Evolutionary conservation across 2,888 invertebrate genomes (phyloP).

Genomic region (Hydrotaea cyrtoneurina): DNA sequence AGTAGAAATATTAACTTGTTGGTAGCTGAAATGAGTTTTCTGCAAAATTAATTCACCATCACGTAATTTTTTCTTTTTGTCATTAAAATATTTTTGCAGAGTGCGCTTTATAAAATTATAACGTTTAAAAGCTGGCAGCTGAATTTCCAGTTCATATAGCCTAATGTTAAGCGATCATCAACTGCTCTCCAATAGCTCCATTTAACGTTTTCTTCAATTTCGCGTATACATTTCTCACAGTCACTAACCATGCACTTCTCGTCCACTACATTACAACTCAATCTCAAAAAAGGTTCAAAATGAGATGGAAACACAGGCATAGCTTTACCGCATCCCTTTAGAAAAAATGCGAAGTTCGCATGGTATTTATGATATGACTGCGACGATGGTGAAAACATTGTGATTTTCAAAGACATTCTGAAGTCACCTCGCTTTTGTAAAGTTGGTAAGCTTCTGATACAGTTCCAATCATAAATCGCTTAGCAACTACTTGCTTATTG

Average conservation of each 20-base stretch:
- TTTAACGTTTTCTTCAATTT: constrained; percentile 46
- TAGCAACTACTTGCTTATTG: too few species aligned
- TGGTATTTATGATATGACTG: too few species aligned
- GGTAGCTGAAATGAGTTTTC: too few species aligned
- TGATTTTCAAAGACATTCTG: too few species aligned
- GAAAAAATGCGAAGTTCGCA: constrained; percentile 54
- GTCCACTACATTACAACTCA: constrained; percentile 48
- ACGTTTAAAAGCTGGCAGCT: constrained; percentile 57
- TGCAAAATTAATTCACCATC: constrained; percentile 50
- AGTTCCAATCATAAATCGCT: too few species aligned
- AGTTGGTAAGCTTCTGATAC: too few species aligned
- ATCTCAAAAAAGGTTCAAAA: constrained; percentile 52
- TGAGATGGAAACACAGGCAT: constrained; percentile 53
- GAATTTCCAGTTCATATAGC: constrained; percentile 54
- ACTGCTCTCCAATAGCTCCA: constrained; percentile 57
- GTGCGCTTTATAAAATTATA: constrained; percentile 49
- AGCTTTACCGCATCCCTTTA: constrained; percentile 49
- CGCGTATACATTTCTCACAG: constrained; percentile 46
- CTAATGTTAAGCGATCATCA: constrained; percentile 53
- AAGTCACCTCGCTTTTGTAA: too few species aligned
- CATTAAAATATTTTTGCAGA: constrained; percentile 51
- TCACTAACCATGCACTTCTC: constrained; percentile 48
- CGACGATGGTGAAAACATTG: too few species aligned
- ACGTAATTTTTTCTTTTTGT: constrained; percentile 46
- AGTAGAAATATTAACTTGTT: constrained; percentile 60